Base-by-base conservation (phyloP, 2,888 invertebrate genomes). In the Nycteola revayana region DNA sequence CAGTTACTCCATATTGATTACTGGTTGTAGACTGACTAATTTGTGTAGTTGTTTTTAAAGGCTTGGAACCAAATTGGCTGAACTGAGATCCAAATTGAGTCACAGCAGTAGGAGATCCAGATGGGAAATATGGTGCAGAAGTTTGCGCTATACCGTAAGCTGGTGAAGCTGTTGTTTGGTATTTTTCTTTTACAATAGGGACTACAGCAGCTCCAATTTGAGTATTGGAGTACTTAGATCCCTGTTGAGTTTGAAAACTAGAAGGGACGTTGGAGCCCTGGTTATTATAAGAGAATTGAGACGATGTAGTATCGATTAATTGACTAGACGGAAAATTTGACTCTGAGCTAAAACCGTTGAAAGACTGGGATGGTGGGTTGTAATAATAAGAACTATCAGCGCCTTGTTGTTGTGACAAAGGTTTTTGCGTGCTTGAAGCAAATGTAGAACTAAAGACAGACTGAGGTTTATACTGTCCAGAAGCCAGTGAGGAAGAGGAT, bases 361-460 rank as follows among this genome's bases (percentile, higher is more conserved):
- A 82, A 23, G 74, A 59, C 21, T 63, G 68, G 1, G 68, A 54
- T 9, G 86, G 83, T 37, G 66, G 68, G 21, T 71, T 74, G 44
- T 84, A 83, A 42, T 71, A 62, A 35, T 83, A 83, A 7, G 79
- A 74, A 35, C 71, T 44, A 37, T 77, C 72, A 25, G 43, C 33
- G 1, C 50, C 61, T 31, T 69, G 75, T 8, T 55, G 29, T 37
- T 69, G 68, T 25, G 35, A 56, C 6, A 54, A 40, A 21, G 71
- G 65, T 21, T 54, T 61, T 29, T 58, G 52, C 14, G 65, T 61
- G 4, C 26, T 41, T 9, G 37, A 31, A 1, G 22, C 22, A 23
- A 32, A 14, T 1, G 27, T 28, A 25, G 32, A 24, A 3, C 29
- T 23, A 6, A 33, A 9, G 5, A 25, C 36, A 0, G 24, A 9